phyloP scores from a whole-genome alignment of 1,140 invertebrate genomes.

The Chymomyza costata region DNA sequence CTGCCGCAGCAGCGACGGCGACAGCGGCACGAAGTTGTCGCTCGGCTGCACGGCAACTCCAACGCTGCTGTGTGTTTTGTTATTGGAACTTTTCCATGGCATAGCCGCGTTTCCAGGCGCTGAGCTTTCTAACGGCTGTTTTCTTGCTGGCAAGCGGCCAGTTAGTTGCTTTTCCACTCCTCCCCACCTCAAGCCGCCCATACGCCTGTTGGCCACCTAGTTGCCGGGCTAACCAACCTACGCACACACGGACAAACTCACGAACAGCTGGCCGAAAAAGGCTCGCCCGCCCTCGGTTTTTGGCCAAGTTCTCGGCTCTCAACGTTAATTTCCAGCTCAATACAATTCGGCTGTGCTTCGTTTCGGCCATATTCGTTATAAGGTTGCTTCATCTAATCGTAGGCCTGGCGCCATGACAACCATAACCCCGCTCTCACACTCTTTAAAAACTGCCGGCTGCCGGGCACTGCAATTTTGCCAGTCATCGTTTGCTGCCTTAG shows the following conservation, averaged over 20 bases:
- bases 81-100: constrained; percentile 38
- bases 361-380: constrained; percentile 9
- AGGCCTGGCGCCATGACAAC: no score
- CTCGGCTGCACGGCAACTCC: constrained; percentile 43
- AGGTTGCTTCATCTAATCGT: neutral
- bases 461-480: constrained; percentile 3
- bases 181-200: no score
- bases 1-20: constrained; percentile 2
- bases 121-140: constrained; percentile 28
- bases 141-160: no score
- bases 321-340: constrained; percentile 23
- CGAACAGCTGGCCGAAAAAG: constrained; percentile 42
- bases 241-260: neutral
- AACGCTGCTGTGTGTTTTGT: constrained; percentile 16
- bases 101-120: constrained; percentile 34
- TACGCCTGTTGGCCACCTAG: neutral
- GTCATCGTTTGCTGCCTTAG: constrained; percentile 14
- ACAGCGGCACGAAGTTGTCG: constrained; percentile 27
- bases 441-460: constrained; percentile 5
- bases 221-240: neutral
- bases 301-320: constrained; percentile 10
- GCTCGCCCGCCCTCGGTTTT: constrained; percentile 30
- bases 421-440: no score
- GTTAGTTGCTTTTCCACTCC: no score
- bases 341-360: constrained; percentile 28